A percentile compares a stretch with the other conserved stretches of the same genome.
Conservation (phyloP, 2,113 vertebrate species). For the Caranx ignobilis region DNA sequence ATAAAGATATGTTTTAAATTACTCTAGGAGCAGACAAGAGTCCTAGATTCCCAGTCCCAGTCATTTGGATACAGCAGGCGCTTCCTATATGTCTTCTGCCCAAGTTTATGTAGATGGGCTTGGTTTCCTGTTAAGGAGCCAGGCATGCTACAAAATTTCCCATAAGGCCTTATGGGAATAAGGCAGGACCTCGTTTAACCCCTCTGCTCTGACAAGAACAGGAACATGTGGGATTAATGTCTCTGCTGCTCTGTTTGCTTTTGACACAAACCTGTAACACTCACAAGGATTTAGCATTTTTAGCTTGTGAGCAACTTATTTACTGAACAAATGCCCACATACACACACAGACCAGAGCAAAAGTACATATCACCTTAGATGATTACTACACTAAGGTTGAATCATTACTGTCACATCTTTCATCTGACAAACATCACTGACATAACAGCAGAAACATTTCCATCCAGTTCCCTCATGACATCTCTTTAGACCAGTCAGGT, state of each 20-base stretch:
- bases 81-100: constrained; percentile 39
- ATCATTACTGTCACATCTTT: not conserved
- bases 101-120: constrained; percentile 50
- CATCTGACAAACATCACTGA: not conserved
- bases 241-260: constrained; percentile 38
- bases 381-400: not conserved
- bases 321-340: not conserved
- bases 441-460: constrained; percentile 9
- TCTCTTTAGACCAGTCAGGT: constrained; percentile 6
- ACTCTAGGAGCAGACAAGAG: too few species aligned
- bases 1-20: too few species aligned
- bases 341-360: not conserved
- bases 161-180: constrained; percentile 49
- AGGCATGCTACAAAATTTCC: constrained; percentile 70
- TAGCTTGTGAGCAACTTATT: not conserved
- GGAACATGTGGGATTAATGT: constrained; percentile 34
- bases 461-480: constrained; percentile 11
- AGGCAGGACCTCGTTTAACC: constrained; percentile 59
- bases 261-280: constrained; percentile 28
- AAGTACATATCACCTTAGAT: not conserved
- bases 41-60: not conserved
- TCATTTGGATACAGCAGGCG: constrained; percentile 5
- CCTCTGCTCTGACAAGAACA: constrained; percentile 33
- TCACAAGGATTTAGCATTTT: not conserved
- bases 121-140: constrained; percentile 71